Base-by-base conservation (phyloP, 2,113 vertebrate genomes). In the Balaenoptera acutorostrata region DNA sequence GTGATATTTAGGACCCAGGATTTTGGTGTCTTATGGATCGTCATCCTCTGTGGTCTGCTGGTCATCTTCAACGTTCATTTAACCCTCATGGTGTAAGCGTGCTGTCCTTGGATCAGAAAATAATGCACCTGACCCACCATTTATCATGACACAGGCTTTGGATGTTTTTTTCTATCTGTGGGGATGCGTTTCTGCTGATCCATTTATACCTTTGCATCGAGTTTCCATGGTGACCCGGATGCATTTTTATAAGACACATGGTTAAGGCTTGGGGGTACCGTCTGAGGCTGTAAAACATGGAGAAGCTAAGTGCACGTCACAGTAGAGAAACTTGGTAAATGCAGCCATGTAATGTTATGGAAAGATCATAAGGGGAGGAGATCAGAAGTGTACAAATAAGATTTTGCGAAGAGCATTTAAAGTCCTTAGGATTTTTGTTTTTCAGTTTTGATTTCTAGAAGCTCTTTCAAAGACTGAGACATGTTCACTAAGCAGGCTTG, bases 141-240 rank as follows among this genome's bases (percentile, higher is more conserved):
- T 86, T 66, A 91, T 81, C 52, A 91, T 11, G 5, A 81, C 59
- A 71, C 6, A 57, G 46, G 59, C 36, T 66, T 96, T 55, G 46
- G n/a, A 29, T 68, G 23, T 8, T 44, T 89, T 63, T 93, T 86
- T 25, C 46, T 86, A 17, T 92, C 82, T 83, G 77, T 72, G 20
- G 36, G 29, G 2, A 66, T 81, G n/a, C 9, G n/a, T 93, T 91
- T 93, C 77, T 84, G 18, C n/a, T 86, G 74, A 86, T 83, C 33
- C 36, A 88, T 93, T 74, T 97, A 66, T 69, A 63, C 14, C 18
- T 17, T 63, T 23, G 95, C 39, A 63, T 89, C 4, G 3, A 49
- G 69, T 96, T 92, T 94, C 93, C 85, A 82, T 93, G 44, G 64
- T 85, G 59, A 90, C 59, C 39, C 94, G 33, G 7, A 77, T 57